Conservation (phyloP, 2,888 invertebrate species). For the Acanthosepion esculentum region DNA sequence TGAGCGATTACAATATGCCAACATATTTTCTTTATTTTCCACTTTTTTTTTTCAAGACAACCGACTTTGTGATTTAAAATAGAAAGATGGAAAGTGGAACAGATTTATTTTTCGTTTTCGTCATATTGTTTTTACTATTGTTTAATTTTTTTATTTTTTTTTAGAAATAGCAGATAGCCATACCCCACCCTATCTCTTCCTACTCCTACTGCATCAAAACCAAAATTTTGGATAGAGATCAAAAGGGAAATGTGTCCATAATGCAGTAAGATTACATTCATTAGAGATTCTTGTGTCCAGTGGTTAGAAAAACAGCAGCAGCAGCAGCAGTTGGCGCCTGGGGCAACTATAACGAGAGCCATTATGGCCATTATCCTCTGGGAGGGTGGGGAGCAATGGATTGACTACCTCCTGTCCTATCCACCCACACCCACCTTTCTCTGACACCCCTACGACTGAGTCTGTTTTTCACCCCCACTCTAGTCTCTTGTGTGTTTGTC, state of each 20-base stretch:
- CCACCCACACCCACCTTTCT: background rate
- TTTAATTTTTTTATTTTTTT: background rate
- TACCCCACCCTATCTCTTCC: background rate
- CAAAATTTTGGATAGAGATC: background rate
- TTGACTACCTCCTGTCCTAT: background rate
- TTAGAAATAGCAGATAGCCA: background rate
- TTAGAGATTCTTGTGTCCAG: background rate
- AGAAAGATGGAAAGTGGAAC: background rate
- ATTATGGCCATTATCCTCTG: slow-evolving; percentile 33
- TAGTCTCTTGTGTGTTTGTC: background rate
- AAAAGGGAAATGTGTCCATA: background rate
- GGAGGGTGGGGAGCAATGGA: background rate
- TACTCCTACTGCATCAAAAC: background rate
- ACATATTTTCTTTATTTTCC: background rate
- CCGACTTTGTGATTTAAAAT: background rate
- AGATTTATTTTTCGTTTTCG: background rate
- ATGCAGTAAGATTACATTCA: slow-evolving; percentile 33
- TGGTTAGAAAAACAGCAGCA: background rate
- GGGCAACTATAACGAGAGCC: slow-evolving; percentile 18
- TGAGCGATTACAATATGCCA: background rate
- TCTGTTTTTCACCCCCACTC: background rate
- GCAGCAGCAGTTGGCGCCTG: slow-evolving; percentile 13
- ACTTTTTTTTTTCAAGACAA: background rate
- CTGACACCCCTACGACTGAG: background rate
- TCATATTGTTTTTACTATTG: too few species aligned